Base-by-base conservation (phyloP, 2,797 vertebrate genomes). In the Poeciliopsis paucimaculata region DNA sequence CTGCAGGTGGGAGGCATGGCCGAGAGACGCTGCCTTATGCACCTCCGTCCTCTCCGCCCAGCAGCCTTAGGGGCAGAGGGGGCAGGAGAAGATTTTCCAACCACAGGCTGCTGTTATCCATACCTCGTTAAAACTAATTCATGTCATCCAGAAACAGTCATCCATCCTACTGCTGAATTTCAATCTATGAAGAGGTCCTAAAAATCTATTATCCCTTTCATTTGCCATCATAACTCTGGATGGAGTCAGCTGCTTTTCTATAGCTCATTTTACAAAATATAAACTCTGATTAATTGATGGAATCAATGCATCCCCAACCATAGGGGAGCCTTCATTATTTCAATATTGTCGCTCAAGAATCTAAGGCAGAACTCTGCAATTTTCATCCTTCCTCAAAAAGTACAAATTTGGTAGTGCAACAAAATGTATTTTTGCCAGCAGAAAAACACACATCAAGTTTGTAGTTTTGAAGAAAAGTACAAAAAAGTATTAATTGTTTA, bases 21-120 rank as follows among this genome's bases (percentile, higher is more conserved):
- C 97, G 0, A 90, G 82, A 45, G 95, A 92, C 0, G 97, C 97
- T 0, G 98, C 98, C 82, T 98, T 97, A 0, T 99, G 98, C n/a
- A 99, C 95, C 0, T 97, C 97, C 0, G 98, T 98, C 2, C 97
- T 92, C 88, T 95, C 95, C 1, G 94, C 89, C 95, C 95, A 95
- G 87, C 90, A 94, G 71, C 95, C 95, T 96, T 84, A 18, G 47
- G 46, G 43, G 46, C 46, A 64, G 1, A n/a, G 9, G 20, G 6
- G 16, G 62, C 20, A 66, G 60, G 15, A 31, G 10, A 11, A 41
- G 8, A 41, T 9, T 41, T 41, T 18, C 10, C 62, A 16, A 23
- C 18, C 9, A 1, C 57, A 60, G 13, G 23, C 57, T 55, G 11
- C 26, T 57, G 26, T n/a, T 28, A 28, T 57, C 10, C 26, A n/a